Base-by-base conservation (phyloP, 2,888 invertebrate genomes). In the Eubasilissa splendida region DNA sequence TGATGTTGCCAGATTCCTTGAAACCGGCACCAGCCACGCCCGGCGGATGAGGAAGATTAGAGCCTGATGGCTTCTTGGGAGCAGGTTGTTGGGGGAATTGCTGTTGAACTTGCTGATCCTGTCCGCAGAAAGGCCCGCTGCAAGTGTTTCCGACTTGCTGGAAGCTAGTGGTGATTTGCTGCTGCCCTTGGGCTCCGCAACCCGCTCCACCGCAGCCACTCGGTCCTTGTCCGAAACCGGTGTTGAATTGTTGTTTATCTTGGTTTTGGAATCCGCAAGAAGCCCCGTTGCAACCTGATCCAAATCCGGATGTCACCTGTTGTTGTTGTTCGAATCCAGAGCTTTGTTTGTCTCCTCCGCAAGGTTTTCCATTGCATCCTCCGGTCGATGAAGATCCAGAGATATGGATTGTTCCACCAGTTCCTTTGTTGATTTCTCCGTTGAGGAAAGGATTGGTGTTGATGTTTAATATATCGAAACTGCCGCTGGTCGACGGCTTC, bases 371-470 rank as follows among this genome's bases (percentile, higher is more conserved):
- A 11, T 60, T 11, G n/a, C 56, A 14, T 54, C 82, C 78, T 58
- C 53, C 70, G 59, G 77, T 68, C 7, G 58, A 59, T 11, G 80
- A 22, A 52, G 77, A 77, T 73, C 71, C 70, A n/a, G 77, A 52
- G 11, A 77, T 50, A 12, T 66, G 79, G n/a, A 68, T 58, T 14
- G 68, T 53, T 52, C 60, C 66, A 60, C 65, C 56, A 50, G 53
- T 14, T 3, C 63, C 70, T 33, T 65, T 60, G n/a, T 7, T 60
- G 31, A 33, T 56, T 76, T 78, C 76, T 10, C 86, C 86, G 60
- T 87, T 87, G 22, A 89, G 83, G 87, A 88, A 89, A 0, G 89
- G 89, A 78, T 89, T 89, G 31, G 87, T 87, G 0, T 87, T 84
- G 3, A 89, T 74, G 80, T 89, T 88, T 1, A 88, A 76, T 10